These are phyloP conservation scores for Agonopterix subpropinquella DNA, from an alignment of 2,888 invertebrate species.

Conservation along the genomic window DNA sequence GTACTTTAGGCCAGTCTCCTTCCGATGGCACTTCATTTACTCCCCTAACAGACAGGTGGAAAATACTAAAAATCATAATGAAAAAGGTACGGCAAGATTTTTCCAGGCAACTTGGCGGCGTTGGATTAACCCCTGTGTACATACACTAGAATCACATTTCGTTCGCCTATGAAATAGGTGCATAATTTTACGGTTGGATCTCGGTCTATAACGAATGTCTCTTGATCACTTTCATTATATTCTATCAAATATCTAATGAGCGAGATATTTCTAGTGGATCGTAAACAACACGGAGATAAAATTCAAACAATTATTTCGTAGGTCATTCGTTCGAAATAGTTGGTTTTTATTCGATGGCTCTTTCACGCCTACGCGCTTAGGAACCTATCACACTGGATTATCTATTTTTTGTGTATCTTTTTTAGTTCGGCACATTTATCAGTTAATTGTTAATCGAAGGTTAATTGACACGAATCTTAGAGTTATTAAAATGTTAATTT, in stretches of 20 bases:
- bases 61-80: too few species aligned
- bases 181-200: too few species aligned
- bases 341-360: constrained; percentile 42
- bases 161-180: too few species aligned
- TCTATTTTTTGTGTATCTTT: constrained; percentile 1
- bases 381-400: constrained; percentile 26
- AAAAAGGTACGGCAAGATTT: too few species aligned
- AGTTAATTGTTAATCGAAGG: background rate
- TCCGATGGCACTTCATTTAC: too few species aligned
- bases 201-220: background rate
- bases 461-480: background rate
- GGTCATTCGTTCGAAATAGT: constrained; percentile 37
- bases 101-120: too few species aligned
- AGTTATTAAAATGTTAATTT: too few species aligned
- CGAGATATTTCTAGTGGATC: constrained; percentile 18
- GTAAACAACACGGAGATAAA: constrained; percentile 43
- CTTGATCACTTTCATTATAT: background rate
- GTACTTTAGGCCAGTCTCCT: too few species aligned
- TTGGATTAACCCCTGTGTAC: too few species aligned
- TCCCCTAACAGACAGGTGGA: too few species aligned
- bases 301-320: constrained; percentile 50
- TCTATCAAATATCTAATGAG: background rate
- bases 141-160: too few species aligned
- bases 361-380: constrained; percentile 45
- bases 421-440: background rate